Base-by-base conservation (phyloP, 1,140 invertebrate species). In the Leptinotarsa texana region DNA sequence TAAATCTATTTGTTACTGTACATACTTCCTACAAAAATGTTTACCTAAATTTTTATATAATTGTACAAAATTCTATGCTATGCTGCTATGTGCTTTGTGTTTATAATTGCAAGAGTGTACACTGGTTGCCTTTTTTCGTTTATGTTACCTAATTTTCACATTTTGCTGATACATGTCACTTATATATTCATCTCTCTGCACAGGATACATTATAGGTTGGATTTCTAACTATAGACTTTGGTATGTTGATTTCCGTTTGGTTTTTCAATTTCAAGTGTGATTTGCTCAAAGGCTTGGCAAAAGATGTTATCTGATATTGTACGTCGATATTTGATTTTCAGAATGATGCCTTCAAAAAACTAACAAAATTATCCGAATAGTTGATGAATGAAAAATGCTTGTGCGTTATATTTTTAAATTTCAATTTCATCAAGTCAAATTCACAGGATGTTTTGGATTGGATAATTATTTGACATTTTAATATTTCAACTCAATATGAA, bases 161-260 rank as follows among this genome's bases (percentile, higher is more conserved):
- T 48, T 51, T 47, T 57, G 51, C 51, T 57, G 17, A 57, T 57
- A 42, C 33, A 42, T 49, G 68, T 69, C 21, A 69, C 51, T 33
- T n/a, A 68, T 70, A 66, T 21, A 51, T 65, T 72, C 72, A 72
- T 77, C 51, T 79, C 67, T 77, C 27, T 77, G 74, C 75, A 69
- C 79, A 82, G 80, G 81, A 74, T 82, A 72, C 76, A 76, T 74
- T 81, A 82, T 80, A 75, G 76, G 77, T 80, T 82, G 79, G 79
- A 80, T 75, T 72, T 78, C 75, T 82, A 75, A 75, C 72, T 71
- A 51, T 74, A 61, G 61, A n/a, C 61, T 27, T 47, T 65, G 71
- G 71, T 73, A 74, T 72, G 74, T 69, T 69, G 24, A 65, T 21
- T 65, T 18, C 13, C 11, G 22, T 65, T 65, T 65, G 63, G 22